Conservation (phyloP, 1,140 invertebrate species). For the Diuraphis noxia region DNA sequence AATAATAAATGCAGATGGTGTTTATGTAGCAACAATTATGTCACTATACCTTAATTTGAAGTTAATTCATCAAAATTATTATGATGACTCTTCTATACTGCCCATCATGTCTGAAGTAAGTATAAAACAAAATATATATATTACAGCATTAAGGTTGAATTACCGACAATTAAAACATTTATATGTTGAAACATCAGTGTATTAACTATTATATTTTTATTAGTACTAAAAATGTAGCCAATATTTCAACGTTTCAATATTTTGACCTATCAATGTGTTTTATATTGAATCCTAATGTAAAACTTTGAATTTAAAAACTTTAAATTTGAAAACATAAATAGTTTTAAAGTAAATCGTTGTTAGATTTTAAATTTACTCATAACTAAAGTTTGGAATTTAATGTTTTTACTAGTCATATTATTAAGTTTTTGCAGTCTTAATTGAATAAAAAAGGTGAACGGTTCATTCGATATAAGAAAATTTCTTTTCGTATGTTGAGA, state of each 20-base stretch:
- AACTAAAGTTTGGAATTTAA: too few species aligned
- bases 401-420: too few species aligned
- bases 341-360: neutral
- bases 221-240: neutral
- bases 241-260: neutral
- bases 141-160: neutral
- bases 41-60: conserved; percentile 81
- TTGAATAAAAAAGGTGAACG: too few species aligned
- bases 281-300: neutral
- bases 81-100: conserved; percentile 66
- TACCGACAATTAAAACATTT: neutral
- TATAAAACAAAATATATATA: conserved; percentile 37
- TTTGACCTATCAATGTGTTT: neutral
- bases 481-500: too few species aligned
- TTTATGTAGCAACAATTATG: conserved; percentile 87
- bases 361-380: neutral
- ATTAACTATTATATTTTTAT: neutral
- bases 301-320: neutral
- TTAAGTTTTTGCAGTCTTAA: too few species aligned
- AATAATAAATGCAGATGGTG: conserved; percentile 92
- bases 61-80: conserved; percentile 76
- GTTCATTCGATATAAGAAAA: too few species aligned
- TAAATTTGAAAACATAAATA: neutral
- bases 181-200: neutral
- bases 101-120: conserved; percentile 69